Conservation (phyloP, 2,888 invertebrate species). For the Dryadula phaetusa region DNA sequence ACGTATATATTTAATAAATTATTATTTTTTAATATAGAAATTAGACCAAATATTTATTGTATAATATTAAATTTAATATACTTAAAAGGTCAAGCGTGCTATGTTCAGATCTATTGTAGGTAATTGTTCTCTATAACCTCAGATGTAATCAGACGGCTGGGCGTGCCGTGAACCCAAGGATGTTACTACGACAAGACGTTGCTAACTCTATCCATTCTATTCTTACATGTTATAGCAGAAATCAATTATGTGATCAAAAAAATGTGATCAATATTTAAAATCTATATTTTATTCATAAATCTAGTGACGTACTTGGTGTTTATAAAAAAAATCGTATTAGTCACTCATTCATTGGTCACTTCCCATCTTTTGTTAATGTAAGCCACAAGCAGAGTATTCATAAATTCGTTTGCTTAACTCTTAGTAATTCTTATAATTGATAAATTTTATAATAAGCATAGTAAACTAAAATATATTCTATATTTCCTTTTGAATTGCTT, state of each 20-base stretch:
- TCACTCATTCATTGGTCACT: too few species aligned
- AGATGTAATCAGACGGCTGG: conserved; percentile 42
- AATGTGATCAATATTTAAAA: neutral
- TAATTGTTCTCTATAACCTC: conserved; percentile 48
- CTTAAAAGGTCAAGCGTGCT: neutral
- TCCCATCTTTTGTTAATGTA: too few species aligned
- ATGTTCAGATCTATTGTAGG: conserved; percentile 45
- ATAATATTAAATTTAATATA: neutral
- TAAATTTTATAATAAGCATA: neutral
- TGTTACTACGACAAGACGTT: neutral
- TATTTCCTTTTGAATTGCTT: too few species aligned
- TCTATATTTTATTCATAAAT: neutral
- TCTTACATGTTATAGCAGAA: neutral
- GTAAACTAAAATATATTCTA: too few species aligned
- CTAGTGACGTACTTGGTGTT: too few species aligned
- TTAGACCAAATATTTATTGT: too few species aligned
- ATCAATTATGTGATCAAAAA: neutral
- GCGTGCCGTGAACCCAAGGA: conserved; percentile 39
- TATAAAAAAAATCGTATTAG: too few species aligned
- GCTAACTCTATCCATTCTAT: neutral
- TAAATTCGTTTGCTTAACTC: too few species aligned
- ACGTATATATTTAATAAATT: too few species aligned
- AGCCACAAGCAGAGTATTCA: too few species aligned
- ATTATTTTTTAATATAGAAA: too few species aligned
- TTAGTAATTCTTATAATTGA: too few species aligned